Evolutionary conservation across 2,797 vertebrate species (phyloP), one percentile per base, ranked within the genome.

Genomic region (Trematomus bernacchii): DNA sequence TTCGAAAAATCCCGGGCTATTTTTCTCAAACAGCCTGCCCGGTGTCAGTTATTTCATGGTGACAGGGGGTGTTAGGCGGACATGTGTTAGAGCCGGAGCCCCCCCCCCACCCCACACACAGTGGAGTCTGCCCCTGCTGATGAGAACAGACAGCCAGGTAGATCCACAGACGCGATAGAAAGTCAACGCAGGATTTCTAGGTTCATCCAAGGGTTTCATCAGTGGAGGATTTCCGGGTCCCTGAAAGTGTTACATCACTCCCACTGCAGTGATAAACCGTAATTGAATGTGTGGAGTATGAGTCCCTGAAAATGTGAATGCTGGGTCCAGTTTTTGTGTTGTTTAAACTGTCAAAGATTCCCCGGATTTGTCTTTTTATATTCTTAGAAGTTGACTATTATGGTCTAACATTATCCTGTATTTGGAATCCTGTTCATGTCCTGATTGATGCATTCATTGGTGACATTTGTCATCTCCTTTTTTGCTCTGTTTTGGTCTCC

Each of bases 101-200:
- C 70, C 69, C 73, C 83, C 6, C n/a, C 27, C n/a, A n/a, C n/a
- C n/a, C n/a, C n/a, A n/a, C 33, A 33, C 8, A 66, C 82, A 61
- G 85, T 60, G 1, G 27, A 70, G 77, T 48, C 77, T 71, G 73
- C 57, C 61, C 69, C 77, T 19, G 85, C 84, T 88, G 89, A 92
- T 91, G 85, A 69, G 77, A 89, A 71, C 86, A 77, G 92, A 91
- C 92, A 92, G 89, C 79, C 86, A 88, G 89, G 89, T 88, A 87
- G 92, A 90, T 91, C 80, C 73, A 63, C 75, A 3, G 75, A 14
- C 57, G 3, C 2, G 86, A 89, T 88, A 79, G 77, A 68, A 27
- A 84, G 79, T 73, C 79, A 72, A 51, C 47, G 7, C 48, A 86
- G 83, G 75, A 91, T 90, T 90, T 92, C 89, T n/a, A 64, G 79